Conservation (phyloP, 2,113 vertebrate genomes). For the Gopherus evgoodei region DNA sequence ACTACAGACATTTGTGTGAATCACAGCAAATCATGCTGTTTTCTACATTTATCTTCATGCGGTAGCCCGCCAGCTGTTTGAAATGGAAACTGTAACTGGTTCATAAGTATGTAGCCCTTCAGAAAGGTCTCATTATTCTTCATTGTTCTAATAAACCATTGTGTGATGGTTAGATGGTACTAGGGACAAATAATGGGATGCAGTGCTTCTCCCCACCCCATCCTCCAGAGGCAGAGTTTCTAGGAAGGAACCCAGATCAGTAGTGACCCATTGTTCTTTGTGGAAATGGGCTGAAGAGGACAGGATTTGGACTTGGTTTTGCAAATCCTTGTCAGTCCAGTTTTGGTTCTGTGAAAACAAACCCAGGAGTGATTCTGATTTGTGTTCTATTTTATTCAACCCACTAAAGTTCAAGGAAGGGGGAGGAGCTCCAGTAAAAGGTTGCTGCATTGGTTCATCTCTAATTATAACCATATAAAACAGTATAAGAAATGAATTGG, state of each 20-base stretch:
- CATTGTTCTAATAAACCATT: accelerated
- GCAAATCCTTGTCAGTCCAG: background rate
- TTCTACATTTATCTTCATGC: background rate
- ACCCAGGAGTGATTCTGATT: accelerated
- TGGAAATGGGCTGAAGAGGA: background rate
- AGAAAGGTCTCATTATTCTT: background rate
- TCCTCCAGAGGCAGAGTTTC: background rate
- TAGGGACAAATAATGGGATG: background rate
- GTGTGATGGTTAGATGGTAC: background rate
- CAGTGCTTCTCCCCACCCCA: background rate
- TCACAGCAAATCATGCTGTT: background rate
- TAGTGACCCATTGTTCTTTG: background rate
- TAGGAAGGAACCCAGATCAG: background rate
- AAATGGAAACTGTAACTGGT: background rate
- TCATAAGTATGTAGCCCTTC: background rate
- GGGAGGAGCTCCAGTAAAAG: background rate
- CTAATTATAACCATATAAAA: background rate
- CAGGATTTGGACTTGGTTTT: background rate
- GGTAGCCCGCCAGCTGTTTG: background rate
- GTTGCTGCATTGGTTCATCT: background rate
- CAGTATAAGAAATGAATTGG: background rate
- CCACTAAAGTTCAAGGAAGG: background rate
- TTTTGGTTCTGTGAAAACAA: background rate
- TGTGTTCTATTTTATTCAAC: background rate
- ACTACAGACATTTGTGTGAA: accelerated